Evolutionary conservation across 2,888 invertebrate species (phyloP).

Genomic region (Steinernema scapterisci): DNA sequence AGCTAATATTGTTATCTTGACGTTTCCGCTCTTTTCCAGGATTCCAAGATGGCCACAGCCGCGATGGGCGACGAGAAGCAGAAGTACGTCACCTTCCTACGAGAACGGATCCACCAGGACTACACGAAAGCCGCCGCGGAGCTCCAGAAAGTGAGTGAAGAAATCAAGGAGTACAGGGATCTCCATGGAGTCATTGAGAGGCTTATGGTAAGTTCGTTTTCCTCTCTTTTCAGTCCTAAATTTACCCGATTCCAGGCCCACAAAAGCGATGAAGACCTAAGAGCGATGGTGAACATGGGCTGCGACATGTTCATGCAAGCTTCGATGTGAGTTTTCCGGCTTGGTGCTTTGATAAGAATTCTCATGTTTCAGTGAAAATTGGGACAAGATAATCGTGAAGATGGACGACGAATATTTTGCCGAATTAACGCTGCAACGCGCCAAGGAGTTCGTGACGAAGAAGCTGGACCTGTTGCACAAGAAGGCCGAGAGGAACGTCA

Average conservation of each 20-base stretch:
- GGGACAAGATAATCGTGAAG: constrained; percentile 12
- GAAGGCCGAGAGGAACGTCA: not conserved
- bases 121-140: constrained; percentile 12
- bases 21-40: no score
- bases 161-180: not conserved
- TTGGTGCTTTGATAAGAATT: no score
- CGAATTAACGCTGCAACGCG: constrained; percentile 3
- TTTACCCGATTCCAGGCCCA: no score
- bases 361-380: not conserved
- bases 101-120: not conserved
- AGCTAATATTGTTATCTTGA: no score
- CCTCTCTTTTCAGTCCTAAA: no score
- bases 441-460: not conserved
- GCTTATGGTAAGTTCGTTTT: no score
- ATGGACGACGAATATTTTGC: constrained; percentile 15
- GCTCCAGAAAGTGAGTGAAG: constrained; percentile 10
- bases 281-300: constrained; percentile 2
- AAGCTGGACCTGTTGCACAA: constrained; percentile 2
- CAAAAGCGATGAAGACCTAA: no score
- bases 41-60: no score
- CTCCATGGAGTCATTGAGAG: no score
- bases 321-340: not conserved
- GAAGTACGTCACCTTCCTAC: constrained; percentile 22
- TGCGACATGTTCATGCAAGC: constrained; percentile 5
- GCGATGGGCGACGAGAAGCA: not conserved